Evolutionary conservation across 2,888 invertebrate species (phyloP).

Genomic region (Philonicus albiceps): DNA sequence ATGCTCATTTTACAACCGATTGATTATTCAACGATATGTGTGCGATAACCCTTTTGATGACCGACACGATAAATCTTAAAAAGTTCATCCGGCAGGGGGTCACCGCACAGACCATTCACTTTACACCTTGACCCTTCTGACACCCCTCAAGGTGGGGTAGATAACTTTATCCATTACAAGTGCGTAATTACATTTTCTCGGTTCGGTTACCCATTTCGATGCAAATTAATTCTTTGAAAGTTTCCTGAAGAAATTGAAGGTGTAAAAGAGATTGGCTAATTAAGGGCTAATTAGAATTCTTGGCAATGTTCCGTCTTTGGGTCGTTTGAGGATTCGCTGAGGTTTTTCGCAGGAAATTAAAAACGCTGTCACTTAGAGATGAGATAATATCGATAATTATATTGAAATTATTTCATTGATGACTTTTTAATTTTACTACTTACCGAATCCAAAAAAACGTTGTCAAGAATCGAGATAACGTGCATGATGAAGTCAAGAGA

Average conservation of each 20-base stretch:
- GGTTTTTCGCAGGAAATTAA: neutral
- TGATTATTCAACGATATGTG: neutral
- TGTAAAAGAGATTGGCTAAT: neutral
- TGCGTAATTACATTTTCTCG: slow-evolving; percentile 13
- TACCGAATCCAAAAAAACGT: neutral
- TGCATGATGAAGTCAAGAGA: neutral
- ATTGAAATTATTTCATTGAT: neutral
- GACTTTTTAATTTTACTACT: neutral
- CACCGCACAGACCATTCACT: neutral
- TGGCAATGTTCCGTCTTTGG: neutral
- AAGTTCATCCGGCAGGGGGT: neutral
- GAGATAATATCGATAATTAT: neutral
- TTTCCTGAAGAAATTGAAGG: neutral
- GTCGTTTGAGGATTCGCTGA: neutral
- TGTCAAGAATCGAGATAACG: neutral
- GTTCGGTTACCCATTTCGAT: slow-evolving; percentile 20
- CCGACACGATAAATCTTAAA: neutral
- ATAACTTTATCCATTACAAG: neutral
- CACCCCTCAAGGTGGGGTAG: neutral
- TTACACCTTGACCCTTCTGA: neutral
- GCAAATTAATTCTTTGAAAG: slow-evolving; percentile 3
- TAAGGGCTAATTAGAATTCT: neutral
- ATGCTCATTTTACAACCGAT: neutral
- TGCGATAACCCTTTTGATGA: neutral
- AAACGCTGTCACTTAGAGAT: neutral